Conservation (phyloP, 2,113 vertebrate species). For the Cepphus grylle region DNA sequence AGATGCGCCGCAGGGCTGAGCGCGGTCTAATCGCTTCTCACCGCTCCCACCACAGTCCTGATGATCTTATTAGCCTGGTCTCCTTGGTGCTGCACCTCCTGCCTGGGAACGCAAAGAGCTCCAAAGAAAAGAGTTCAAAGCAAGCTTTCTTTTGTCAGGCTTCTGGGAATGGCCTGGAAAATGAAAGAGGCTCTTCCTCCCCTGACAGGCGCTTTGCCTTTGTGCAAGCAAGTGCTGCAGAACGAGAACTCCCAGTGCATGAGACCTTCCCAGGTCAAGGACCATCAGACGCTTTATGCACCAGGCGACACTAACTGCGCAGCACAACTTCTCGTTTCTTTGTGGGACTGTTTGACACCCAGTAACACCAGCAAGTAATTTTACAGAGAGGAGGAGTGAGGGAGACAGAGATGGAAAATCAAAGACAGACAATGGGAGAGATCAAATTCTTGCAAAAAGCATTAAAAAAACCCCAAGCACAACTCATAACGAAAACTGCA, state of each 20-base stretch:
- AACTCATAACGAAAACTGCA: neutral
- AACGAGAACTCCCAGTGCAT: neutral
- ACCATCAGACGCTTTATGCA: neutral
- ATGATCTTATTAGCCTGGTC: neutral
- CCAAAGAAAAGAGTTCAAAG: neutral
- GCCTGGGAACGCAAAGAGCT: neutral
- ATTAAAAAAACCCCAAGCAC: neutral
- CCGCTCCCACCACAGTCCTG: neutral
- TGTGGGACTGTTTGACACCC: neutral
- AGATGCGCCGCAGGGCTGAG: neutral
- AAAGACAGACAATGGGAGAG: neutral
- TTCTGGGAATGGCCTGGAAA: neutral
- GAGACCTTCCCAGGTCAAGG: neutral
- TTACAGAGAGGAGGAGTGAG: neutral
- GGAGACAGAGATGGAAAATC: neutral
- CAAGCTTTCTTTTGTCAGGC: slow-evolving; percentile 9
- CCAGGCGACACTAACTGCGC: neutral
- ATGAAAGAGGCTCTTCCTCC: neutral
- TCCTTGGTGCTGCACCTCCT: neutral
- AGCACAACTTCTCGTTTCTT: neutral
- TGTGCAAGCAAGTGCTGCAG: neutral
- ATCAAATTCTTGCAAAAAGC: neutral
- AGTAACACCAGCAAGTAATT: neutral
- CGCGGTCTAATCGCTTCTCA: neutral
- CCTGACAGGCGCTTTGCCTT: neutral